Evolutionary conservation across 1,140 invertebrate genomes (phyloP), one percentile per base, ranked within the genome.

Genomic region (Brachionus rubens): DNA sequence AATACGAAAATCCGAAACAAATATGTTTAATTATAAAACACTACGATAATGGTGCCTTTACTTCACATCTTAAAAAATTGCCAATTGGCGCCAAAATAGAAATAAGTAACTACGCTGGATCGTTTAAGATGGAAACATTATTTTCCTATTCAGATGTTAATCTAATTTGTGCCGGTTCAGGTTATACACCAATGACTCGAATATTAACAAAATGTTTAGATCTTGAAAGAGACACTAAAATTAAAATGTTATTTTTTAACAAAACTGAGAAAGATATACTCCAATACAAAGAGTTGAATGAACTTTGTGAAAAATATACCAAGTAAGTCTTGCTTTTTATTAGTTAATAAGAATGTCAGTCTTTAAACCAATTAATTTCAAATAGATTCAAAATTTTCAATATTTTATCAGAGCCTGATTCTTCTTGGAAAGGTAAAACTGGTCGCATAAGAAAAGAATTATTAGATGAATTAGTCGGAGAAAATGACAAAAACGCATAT

Each of bases 261-360:
- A 75, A 75, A 75, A 75, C 72, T 40, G 5, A 41, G 21, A 19
- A 75, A 30, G 72, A 75, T 47, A 75, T 75, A 12, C 12, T 75
- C 28, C 56, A 26, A 6, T 2, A 48, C 12, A 7, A 41, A 14
- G 72, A 75, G 6, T 40, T 75, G 10, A 21, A 75, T 36, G 26
- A 43, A 41, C 10, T 54, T n/a, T 1, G 6, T 21, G 7, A 59
- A 30, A 2, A 54, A 19, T 56, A 56, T 56, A 3, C n/a, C 19
- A 54, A 54, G 41, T 47, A 46, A 54, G n/a, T n/a, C n/a, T n/a
- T n/a, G n/a, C n/a, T n/a, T n/a, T n/a, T n/a, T n/a, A n/a, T n/a
- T n/a, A n/a, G n/a, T n/a, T n/a, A n/a, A n/a, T n/a, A n/a, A n/a
- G 1, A 21, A 65, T 21, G 24, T 7, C 0, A 21, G 5, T 14